Base-by-base conservation (phyloP, 2,113 vertebrate genomes). In the Setophaga coronata region DNA sequence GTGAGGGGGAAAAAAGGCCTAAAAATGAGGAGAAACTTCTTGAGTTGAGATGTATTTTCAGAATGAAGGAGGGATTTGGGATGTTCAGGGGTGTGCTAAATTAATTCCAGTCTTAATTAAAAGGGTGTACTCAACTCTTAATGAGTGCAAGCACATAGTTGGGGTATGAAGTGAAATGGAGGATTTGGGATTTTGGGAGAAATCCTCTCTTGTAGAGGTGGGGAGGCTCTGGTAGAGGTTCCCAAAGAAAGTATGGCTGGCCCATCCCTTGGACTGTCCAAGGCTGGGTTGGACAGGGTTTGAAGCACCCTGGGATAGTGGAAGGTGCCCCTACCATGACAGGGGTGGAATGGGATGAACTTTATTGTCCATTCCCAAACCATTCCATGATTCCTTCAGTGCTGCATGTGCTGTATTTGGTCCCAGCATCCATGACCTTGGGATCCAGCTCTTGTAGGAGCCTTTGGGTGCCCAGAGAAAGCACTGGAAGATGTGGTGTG, bases 121-220 rank as follows among this genome's bases (percentile, higher is more conserved):
- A 70, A 66, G 88, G 66, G 9, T 0, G 0, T 17, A 20, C 25
- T 6, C 57, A 50, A 8, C 23, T 65, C 19, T 28, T 60, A 31
- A 1, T 23, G 6, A 7, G 26, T 26, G 36, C 33, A 36, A 48
- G 47, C 18, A 3, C 34, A 1, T 4, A 3, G 0, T 1, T 50
- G 47, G 43, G 18, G 18, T 31, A 4, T 34, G 6, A 65, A 57
- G 34, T 19, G 31, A 60, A 45, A n/a, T 7, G 21, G 47, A 54
- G n/a, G 10, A 0, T 12, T 80, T 54, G 29, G 62, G 56, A 33
- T 77, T 16, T 43, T 2, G 71, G 48, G 33, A 33, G 21, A 33
- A 77, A 50, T 70, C 12, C 34, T 36, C 16, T 25, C 17, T 33
- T 77, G 10, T 5, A 25, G 61, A 29, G 5, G 4, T n/a, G 78